phyloP scores from a whole-genome alignment of 2,888 invertebrate genomes.

The Cactoblastis cactorum region DNA sequence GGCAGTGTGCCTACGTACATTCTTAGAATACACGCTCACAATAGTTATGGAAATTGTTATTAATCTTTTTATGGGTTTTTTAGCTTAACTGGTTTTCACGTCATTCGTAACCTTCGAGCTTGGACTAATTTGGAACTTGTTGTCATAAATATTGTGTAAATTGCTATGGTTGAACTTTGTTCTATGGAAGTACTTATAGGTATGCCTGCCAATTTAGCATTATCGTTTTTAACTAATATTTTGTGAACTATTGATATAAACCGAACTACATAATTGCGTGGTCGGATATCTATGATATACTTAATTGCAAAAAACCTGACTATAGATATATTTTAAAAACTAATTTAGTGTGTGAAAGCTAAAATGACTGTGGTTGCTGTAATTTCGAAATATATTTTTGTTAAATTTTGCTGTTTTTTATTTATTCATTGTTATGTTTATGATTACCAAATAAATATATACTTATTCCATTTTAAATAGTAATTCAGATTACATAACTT shows the following conservation, averaged over 20 bases:
- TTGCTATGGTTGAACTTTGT: background rate
- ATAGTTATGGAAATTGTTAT: conserved; percentile 6
- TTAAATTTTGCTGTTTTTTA: no score
- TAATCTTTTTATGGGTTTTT: conserved; percentile 8
- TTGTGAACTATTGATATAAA: background rate
- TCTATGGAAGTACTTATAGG: background rate
- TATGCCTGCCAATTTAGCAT: background rate
- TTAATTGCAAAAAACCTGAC: no score
- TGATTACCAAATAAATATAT: no score
- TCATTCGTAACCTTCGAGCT: background rate
- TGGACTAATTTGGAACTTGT: background rate
- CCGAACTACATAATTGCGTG: no score
- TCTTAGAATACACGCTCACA: conserved; percentile 1
- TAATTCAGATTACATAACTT: no score
- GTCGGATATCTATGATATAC: no score
- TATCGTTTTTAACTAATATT: background rate
- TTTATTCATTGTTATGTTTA: no score
- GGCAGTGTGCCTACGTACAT: background rate
- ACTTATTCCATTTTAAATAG: no score
- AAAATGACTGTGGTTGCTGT: no score
- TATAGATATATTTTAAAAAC: no score
- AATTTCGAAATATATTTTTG: no score
- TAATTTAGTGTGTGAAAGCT: no score
- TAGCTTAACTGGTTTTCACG: conserved; percentile 1
- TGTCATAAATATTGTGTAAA: background rate